A percentile compares a stretch with the other conserved stretches of the same genome.
phyloP scores from a whole-genome alignment of 37 sponge, comb jelly and placozoan genomes.

The Geodia barretti region DNA sequence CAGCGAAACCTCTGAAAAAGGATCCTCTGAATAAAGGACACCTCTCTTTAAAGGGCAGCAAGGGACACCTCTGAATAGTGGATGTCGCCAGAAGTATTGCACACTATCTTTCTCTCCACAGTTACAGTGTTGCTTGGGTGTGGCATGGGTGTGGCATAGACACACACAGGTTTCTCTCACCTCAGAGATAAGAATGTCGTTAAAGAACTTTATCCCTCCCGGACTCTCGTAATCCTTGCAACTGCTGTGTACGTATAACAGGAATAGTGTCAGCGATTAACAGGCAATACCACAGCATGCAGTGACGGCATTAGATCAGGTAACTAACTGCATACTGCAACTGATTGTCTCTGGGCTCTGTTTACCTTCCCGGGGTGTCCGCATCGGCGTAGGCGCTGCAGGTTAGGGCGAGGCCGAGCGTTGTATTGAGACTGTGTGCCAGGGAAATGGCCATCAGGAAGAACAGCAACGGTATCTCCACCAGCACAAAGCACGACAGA shows the following conservation, averaged over 20 bases:
- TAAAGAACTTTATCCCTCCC: background rate
- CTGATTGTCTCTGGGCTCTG: background rate
- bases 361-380: background rate
- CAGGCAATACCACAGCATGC: too few relatives aligned
- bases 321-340: background rate
- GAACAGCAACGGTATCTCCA: background rate
- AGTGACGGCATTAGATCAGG: background rate
- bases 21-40: too few relatives aligned
- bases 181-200: background rate
- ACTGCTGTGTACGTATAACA: too few relatives aligned
- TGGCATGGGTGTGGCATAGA: background rate
- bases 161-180: background rate
- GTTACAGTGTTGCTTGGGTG: too few relatives aligned
- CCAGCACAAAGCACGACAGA: background rate
- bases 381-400: background rate
- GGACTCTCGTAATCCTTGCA: background rate
- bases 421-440: background rate
- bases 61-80: too few relatives aligned
- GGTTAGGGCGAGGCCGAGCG: background rate
- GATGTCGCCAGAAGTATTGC: too few relatives aligned
- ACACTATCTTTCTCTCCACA: too few relatives aligned
- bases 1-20: too few relatives aligned
- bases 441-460: background rate
- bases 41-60: too few relatives aligned
- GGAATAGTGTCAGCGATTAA: too few relatives aligned